These are phyloP conservation scores for Rhabdomys pumilio DNA, from an alignment of 2,797 vertebrate genomes.

Conservation along the genomic window DNA sequence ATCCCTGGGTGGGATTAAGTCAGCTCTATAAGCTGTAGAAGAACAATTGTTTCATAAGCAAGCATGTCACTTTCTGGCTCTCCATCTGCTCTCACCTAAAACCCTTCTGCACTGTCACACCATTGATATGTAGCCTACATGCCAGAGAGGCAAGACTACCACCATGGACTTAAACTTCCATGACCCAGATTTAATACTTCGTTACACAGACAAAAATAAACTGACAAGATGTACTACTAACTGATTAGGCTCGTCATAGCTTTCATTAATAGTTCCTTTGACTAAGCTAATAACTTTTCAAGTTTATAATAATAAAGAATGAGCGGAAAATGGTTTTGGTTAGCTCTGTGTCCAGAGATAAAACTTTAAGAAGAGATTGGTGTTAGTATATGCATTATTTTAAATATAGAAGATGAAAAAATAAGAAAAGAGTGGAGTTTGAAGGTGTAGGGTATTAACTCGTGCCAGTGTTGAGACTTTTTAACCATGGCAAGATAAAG, in stretches of 20 bases:
- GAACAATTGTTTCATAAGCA: background rate
- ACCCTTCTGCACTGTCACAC: background rate
- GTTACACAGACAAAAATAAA: background rate
- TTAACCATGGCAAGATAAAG: background rate
- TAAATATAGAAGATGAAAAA: background rate
- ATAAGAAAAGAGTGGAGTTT: background rate
- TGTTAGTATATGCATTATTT: background rate
- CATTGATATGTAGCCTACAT: no score
- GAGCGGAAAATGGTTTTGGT: background rate
- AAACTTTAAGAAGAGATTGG: background rate
- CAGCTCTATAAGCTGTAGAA: background rate
- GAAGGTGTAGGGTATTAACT: background rate
- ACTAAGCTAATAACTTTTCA: background rate
- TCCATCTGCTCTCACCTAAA: background rate
- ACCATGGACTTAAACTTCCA: background rate
- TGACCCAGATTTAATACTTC: background rate
- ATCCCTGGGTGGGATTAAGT: background rate
- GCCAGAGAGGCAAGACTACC: background rate
- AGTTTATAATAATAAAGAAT: background rate
- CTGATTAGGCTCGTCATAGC: background rate
- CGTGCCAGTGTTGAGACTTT: background rate
- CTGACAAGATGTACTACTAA: background rate
- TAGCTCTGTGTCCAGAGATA: background rate
- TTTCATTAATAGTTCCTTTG: background rate
- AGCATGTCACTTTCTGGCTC: background rate